Evolutionary conservation across 1,140 invertebrate genomes (phyloP).

Genomic region (Euschistus heros): DNA sequence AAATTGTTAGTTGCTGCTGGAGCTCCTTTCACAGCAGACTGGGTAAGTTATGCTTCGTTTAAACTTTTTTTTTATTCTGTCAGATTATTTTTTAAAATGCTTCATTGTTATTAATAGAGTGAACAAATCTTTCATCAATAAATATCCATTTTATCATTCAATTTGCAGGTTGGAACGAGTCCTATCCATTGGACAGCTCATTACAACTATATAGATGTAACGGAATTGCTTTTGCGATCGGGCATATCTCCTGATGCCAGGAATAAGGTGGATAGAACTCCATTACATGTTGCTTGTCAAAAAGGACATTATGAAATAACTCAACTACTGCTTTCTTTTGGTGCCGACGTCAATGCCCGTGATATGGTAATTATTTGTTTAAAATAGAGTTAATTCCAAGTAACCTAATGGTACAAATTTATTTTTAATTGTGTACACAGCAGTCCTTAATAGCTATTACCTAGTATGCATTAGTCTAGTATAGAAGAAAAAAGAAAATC

Average conservation of each 20-base stretch:
- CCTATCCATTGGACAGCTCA: slow-evolving; percentile 78
- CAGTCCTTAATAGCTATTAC: too few species aligned
- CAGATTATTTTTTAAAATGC: neutral
- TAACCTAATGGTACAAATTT: too few species aligned
- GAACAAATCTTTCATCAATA: neutral
- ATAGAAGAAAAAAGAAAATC: too few species aligned
- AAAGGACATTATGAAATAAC: slow-evolving; percentile 73
- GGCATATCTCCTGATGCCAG: slow-evolving; percentile 74
- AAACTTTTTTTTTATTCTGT: neutral
- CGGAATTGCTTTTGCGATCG: slow-evolving; percentile 67
- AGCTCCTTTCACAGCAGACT: slow-evolving; percentile 84
- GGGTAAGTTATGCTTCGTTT: slow-evolving; percentile 46
- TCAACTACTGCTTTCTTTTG: slow-evolving; percentile 60
- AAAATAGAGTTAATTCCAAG: too few species aligned
- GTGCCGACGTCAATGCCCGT: slow-evolving; percentile 62
- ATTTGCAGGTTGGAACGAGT: slow-evolving; percentile 67
- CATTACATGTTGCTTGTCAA: slow-evolving; percentile 75
- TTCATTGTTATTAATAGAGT: neutral
- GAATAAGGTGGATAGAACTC: slow-evolving; percentile 86
- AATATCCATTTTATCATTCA: neutral
- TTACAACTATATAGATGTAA: slow-evolving; percentile 69
- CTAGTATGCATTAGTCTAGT: too few species aligned
- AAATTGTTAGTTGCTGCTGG: slow-evolving; percentile 71
- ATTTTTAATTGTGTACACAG: too few species aligned
- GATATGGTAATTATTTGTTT: slow-evolving; percentile 59